Base-by-base conservation (phyloP, 2,113 vertebrate genomes). In the Neofelis nebulosa region DNA sequence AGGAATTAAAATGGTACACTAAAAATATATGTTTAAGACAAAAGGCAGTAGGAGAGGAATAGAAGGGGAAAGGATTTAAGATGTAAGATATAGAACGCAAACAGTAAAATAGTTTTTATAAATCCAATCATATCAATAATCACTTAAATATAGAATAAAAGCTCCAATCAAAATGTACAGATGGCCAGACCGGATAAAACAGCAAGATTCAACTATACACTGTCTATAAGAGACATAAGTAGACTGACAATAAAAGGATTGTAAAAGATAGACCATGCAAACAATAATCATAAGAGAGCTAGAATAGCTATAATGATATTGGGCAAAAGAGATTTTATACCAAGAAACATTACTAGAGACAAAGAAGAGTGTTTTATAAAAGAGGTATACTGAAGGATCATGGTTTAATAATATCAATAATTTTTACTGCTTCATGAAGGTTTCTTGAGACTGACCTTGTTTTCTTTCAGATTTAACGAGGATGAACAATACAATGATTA, bases 261-360 rank as follows among this genome's bases (percentile, higher is more conserved):
- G 45, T 12, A 38, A 68, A 84, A 91, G 50, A 48, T 55, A 41
- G 33, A 45, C 21, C 63, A 80, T 33, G 18, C 27, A 68, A 21
- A 11, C 16, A 68, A 11, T 36, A 36, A 80, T 88, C 23, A 52
- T 61, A 52, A 79, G 71, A 84, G 25, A 79, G 45, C 31, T 79
- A 48, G n/a, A 71, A 76, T 83, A 90, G 50, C 90, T 50, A 11
- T 41, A 73, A 83, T 48, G 13, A 79, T 79, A 14, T 33, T 14
- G 52, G n/a, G 41, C 36, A 87, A 95, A 91, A 57, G 52, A 76
- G 74, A 73, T 88, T 95, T 86, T 57, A 73, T 91, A 23, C 38
- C n/a, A 45, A 57, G 38, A 92, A 76, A 76, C 50, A 31, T 45
- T 65, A 13, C 7, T 18, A 50, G 74, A 95, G n/a, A 83, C 7